Evolutionary conservation across 2,113 vertebrate genomes (phyloP).

Genomic region (Spheniscus mendiculus): DNA sequence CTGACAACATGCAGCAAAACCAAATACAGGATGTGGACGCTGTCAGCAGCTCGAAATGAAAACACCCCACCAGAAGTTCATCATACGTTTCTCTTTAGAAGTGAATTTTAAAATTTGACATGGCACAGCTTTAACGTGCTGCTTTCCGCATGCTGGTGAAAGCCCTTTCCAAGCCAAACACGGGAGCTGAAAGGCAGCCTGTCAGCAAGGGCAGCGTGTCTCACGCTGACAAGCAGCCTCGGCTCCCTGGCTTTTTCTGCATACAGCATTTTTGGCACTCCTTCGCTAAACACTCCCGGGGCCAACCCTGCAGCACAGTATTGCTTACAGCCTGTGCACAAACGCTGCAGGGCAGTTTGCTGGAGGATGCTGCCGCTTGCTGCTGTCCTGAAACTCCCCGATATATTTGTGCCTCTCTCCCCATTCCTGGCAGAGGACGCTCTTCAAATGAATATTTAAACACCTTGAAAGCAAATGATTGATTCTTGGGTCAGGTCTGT

Average conservation of each 20-base stretch:
- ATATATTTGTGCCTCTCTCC: not conserved
- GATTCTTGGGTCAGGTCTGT: not conserved
- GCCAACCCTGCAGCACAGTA: not conserved
- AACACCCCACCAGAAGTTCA: not conserved
- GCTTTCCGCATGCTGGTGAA: not conserved
- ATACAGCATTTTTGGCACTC: not conserved
- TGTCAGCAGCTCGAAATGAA: not conserved
- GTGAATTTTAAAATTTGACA: not conserved
- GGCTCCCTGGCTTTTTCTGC: not conserved
- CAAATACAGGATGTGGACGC: not conserved
- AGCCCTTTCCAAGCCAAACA: not conserved
- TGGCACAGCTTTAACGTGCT: not conserved
- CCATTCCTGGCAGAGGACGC: not conserved
- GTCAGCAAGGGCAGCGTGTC: not conserved
- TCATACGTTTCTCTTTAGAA: not conserved
- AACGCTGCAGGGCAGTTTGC: not conserved
- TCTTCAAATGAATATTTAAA: not conserved
- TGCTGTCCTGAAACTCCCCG: not conserved
- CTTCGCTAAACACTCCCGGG: rapidly evolving
- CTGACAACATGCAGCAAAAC: not conserved
- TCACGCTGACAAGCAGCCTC: not conserved
- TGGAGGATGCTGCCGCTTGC: not conserved
- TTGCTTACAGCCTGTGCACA: not conserved
- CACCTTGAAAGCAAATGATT: not conserved
- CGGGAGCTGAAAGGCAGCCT: not conserved